These are phyloP conservation scores for Sarcophaga rosellei DNA, from an alignment of 2,888 invertebrate species.

Conservation along the genomic window DNA sequence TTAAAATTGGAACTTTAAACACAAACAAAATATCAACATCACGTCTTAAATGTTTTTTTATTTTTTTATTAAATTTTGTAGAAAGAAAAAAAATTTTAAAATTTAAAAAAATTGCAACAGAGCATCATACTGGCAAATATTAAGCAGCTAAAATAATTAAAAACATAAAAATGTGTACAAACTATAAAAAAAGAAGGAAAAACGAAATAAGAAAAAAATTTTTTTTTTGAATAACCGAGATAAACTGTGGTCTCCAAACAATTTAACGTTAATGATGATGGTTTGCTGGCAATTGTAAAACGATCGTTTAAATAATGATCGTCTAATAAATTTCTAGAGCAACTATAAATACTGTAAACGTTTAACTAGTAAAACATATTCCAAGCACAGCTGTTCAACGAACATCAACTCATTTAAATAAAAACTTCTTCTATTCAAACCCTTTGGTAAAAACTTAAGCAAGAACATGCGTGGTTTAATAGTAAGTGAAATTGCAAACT, in stretches of 20 bases:
- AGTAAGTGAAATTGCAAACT: slow-evolving; percentile 62
- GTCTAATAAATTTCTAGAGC: slow-evolving; percentile 62
- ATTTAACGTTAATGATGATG: slow-evolving; percentile 52
- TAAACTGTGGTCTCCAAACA: slow-evolving; percentile 24
- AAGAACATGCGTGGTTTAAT: slow-evolving; percentile 72
- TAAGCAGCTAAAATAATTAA: slow-evolving; percentile 19
- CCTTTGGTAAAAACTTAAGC: slow-evolving; percentile 45
- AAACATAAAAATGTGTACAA: neutral
- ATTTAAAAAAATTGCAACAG: slow-evolving; percentile 47
- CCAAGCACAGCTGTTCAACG: slow-evolving; percentile 46
- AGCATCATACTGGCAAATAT: slow-evolving; percentile 39
- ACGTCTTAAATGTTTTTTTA: slow-evolving; percentile 10
- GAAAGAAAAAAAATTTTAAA: neutral
- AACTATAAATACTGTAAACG: slow-evolving; percentile 58
- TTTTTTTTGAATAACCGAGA: neutral
- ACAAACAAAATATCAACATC: slow-evolving; percentile 26
- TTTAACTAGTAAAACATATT: slow-evolving; percentile 32
- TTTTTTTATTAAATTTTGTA: slow-evolving; percentile 12
- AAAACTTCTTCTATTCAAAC: slow-evolving; percentile 27
- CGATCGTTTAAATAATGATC: slow-evolving; percentile 46
- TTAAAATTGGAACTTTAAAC: slow-evolving; percentile 20
- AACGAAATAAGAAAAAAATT: neutral
- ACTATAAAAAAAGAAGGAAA: neutral
- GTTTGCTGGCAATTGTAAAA: slow-evolving; percentile 44
- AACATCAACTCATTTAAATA: slow-evolving; percentile 35